Percentiles rank a stretch among this genome's conserved stretches.
phyloP scores from a whole-genome alignment of 2,888 invertebrate species.

The Tridacna crocea region DNA sequence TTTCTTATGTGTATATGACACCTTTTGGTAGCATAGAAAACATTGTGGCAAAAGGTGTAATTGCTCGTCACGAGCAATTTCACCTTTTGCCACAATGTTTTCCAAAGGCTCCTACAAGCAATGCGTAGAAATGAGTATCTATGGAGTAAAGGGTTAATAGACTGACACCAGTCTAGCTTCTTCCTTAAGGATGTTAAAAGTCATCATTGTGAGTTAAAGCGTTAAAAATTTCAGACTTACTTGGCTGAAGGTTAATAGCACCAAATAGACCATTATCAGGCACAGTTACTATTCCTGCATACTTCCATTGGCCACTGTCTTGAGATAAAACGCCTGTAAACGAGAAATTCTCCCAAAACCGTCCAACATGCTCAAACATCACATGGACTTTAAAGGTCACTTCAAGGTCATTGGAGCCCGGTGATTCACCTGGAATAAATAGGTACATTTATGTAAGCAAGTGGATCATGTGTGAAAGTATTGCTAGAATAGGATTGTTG shows the following conservation, averaged over 20 bases:
- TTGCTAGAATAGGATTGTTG: not conserved
- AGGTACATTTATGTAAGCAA: not conserved
- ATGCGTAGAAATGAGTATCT: no score
- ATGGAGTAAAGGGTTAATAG: not conserved
- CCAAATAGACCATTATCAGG: constrained; percentile 53
- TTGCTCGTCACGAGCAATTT: no score
- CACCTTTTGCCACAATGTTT: no score
- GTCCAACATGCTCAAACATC: constrained; percentile 45
- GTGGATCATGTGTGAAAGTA: not conserved
- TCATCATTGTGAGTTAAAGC: no score
- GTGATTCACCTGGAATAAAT: constrained; percentile 34
- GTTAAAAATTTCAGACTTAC: constrained; percentile 29
- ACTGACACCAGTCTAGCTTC: no score
- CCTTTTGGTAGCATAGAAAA: no score
- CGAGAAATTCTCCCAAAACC: constrained; percentile 53
- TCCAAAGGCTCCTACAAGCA: no score
- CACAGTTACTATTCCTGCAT: constrained; percentile 32
- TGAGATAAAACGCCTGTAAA: constrained; percentile 43
- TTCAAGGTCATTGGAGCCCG: constrained; percentile 34
- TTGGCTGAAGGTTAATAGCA: constrained; percentile 37
- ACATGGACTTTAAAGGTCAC: constrained; percentile 49
- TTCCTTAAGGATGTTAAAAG: no score
- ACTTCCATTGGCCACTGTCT: constrained; percentile 37
- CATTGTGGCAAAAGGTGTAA: no score
- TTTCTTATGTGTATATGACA: no score